Base-by-base conservation (phyloP, 2,797 vertebrate species). In the Uromys caudimaculatus region DNA sequence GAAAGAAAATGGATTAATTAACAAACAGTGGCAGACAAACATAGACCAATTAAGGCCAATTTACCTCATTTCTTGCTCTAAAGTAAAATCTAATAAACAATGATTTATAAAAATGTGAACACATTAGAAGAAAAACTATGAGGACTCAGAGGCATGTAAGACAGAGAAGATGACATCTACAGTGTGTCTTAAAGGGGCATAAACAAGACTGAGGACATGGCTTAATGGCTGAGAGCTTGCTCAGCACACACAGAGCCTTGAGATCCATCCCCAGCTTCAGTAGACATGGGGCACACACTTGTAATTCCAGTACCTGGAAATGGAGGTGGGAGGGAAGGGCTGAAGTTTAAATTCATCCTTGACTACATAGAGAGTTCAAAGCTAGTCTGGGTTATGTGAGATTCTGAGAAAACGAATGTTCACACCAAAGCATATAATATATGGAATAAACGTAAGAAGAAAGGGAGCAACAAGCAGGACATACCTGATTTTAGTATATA, bases 1-100 rank as follows among this genome's bases (percentile, higher is more conserved):
- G n/a, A 90, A 92, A 94, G 38, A 82, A 94, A 93, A 95, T 90
- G 44, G 50, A 91, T 73, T 93, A 78, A 77, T 96, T 84, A 94
- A 58, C 76, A 90, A 56, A 87, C 19, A 50, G 47, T 83, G 44
- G 67, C 58, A 82, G 29, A 92, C 88, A 93, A 91, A 44, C 38
- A 27, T 35, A 91, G 58, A 78, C 90, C n/a, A 87, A 78, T 89
- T 82, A 89, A 96, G 52, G 44, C 9, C 67, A 84, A 88, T 60
- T 94, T 93, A 84, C 64, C 29, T 87, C 83, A 52, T 50, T 79
- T 85, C 50, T 88, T 64, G 17, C 7, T 90, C 82, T 54, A 83
- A 95, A 84, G 86, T 54, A 92, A 81, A 95, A 93, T 81, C 41
- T 52, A 81, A 95, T 69, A 89, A 95, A 87, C 35, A 71, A 87